Conservation (phyloP, 2,888 invertebrate genomes). For the Acrocyrtus sp. region DNA sequence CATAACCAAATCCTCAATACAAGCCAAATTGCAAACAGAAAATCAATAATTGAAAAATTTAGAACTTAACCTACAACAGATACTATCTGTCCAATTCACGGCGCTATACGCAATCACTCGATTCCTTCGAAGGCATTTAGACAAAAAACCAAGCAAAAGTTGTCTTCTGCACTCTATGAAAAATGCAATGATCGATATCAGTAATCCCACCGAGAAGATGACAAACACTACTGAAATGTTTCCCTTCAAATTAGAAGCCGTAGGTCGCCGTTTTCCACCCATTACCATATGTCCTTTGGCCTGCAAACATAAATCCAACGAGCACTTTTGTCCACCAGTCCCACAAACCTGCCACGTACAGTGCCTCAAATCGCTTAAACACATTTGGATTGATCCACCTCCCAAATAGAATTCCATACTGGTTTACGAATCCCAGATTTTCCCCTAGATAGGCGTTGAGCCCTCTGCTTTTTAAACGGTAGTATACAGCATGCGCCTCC, state of each 20-base stretch:
- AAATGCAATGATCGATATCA: not conserved
- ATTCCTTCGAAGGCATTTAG: too few relatives aligned
- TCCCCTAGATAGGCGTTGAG: constrained; percentile 11
- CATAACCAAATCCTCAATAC: too few relatives aligned
- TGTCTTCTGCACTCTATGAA: not conserved
- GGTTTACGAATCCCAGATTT: not conserved
- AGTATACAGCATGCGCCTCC: constrained; percentile 8
- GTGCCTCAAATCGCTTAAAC: not conserved
- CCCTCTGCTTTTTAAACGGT: constrained; percentile 1
- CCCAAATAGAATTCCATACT: constrained; percentile 1
- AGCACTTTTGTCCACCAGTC: constrained; percentile 23
- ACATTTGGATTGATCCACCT: constrained; percentile 11
- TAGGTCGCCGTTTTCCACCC: not conserved
- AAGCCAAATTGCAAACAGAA: too few relatives aligned
- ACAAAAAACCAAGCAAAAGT: too few relatives aligned
- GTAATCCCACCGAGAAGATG: not conserved
- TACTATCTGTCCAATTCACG: too few relatives aligned
- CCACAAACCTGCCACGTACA: not conserved
- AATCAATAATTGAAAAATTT: too few relatives aligned
- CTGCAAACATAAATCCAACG: constrained; percentile 5
- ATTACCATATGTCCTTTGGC: not conserved
- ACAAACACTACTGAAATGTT: constrained; percentile 27
- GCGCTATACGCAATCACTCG: too few relatives aligned
- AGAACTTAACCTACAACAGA: too few relatives aligned
- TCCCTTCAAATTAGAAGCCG: constrained; percentile 10